Evolutionary conservation across 1,140 invertebrate genomes (phyloP).

Genomic region (Chionoecetes opilio): DNA sequence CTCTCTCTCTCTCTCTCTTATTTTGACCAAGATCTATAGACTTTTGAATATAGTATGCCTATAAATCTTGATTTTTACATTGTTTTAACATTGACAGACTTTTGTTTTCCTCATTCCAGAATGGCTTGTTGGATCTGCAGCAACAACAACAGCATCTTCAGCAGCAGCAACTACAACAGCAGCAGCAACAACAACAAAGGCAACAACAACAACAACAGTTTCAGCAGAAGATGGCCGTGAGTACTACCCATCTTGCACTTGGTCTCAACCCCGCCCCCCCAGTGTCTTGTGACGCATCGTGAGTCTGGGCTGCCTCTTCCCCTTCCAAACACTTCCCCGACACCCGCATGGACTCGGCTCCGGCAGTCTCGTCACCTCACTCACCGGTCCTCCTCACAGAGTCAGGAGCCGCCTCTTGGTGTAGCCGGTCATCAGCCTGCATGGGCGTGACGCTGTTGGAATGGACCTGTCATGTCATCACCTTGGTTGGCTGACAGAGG

Average conservation of each 20-base stretch:
- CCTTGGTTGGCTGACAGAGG: neutral
- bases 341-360: neutral
- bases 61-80: neutral
- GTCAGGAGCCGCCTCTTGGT: neutral
- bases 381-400: neutral
- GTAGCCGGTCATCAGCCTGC: neutral
- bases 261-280: neutral
- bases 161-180: slow-evolving; percentile 52
- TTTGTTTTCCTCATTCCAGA: too few species aligned
- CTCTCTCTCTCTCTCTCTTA: slow-evolving; percentile 47
- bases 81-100: neutral
- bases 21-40: neutral
- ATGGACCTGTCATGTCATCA: neutral
- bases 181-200: slow-evolving; percentile 60
- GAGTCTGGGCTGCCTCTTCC: neutral
- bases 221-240: slow-evolving; percentile 68
- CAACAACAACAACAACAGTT: slow-evolving; percentile 72
- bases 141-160: neutral
- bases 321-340: neutral
- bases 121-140: neutral
- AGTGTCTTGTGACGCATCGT: slow-evolving; percentile 54
- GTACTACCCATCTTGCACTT: neutral
- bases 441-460: neutral
- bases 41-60: too few species aligned
- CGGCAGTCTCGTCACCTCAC: neutral